Evolutionary conservation across 2,113 vertebrate genomes (phyloP).

Genomic region (Pygoscelis adeliae): DNA sequence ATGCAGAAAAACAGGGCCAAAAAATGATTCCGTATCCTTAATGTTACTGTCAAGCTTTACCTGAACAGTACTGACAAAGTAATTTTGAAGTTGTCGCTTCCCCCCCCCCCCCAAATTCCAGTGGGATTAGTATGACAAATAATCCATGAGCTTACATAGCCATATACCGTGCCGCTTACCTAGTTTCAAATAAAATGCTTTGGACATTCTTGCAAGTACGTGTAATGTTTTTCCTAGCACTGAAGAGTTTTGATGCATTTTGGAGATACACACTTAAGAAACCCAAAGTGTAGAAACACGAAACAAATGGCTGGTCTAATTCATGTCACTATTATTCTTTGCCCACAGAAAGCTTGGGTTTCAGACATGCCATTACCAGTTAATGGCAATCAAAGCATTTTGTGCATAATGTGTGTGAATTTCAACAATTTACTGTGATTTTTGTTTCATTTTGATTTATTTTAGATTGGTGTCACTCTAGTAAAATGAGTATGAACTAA

Average conservation of each 20-base stretch:
- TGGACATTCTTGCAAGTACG: neutral
- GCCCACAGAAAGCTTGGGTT: neutral
- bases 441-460: neutral
- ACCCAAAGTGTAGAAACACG: neutral
- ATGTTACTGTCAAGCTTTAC: neutral
- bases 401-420: neutral
- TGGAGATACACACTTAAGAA: neutral
- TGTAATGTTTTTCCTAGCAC: neutral
- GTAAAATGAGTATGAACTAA: neutral
- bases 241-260: neutral
- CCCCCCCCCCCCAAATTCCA: neutral
- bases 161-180: neutral
- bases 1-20: neutral
- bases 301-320: neutral
- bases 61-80: neutral
- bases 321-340: neutral
- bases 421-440: neutral
- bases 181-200: neutral
- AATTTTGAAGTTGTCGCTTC: neutral
- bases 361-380: neutral
- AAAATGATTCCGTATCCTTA: neutral
- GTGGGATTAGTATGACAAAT: neutral
- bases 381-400: neutral
- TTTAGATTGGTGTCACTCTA: neutral
- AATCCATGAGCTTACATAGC: neutral